Evolutionary conservation across 2,113 vertebrate species (phyloP).

Genomic region (Lepus europaeus): DNA sequence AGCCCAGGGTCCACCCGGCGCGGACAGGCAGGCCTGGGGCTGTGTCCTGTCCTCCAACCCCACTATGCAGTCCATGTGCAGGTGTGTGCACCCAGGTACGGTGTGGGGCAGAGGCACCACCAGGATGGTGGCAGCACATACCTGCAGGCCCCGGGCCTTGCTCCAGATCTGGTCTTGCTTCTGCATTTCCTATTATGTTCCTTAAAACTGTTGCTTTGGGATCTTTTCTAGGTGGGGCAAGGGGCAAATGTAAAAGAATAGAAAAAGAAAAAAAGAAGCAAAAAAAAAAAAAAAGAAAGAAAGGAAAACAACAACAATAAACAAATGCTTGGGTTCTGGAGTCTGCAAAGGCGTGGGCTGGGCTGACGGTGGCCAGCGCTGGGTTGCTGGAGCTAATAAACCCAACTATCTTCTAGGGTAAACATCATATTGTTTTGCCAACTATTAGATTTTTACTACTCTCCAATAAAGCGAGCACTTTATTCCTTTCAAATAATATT

Average conservation of each 20-base stretch:
- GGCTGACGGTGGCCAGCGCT: background rate
- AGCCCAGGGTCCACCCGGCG: background rate
- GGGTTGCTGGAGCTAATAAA: conserved; percentile 47
- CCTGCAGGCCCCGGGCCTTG: too few relatives aligned
- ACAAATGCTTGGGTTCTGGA: rapidly evolving
- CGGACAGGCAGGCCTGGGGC: rapidly evolving
- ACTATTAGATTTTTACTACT: conserved; percentile 81
- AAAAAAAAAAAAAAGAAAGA: rapidly evolving
- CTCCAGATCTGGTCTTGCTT: background rate
- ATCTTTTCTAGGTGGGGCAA: background rate
- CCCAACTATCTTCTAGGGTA: conserved; percentile 79
- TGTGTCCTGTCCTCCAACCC: rapidly evolving
- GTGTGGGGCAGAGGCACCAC: background rate
- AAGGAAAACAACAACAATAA: background rate
- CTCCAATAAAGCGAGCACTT: conserved; percentile 79
- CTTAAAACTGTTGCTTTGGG: background rate
- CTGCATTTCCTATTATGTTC: background rate
- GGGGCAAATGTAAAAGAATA: background rate
- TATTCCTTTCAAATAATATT: conserved; percentile 85
- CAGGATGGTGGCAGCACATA: rapidly evolving
- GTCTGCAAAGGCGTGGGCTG: background rate
- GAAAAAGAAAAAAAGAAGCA: background rate
- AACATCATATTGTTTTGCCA: conserved; percentile 77
- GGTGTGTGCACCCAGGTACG: background rate
- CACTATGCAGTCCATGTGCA: rapidly evolving